Base-by-base conservation (phyloP, 2,888 invertebrate species). In the Hirtodrosophila histrioides region DNA sequence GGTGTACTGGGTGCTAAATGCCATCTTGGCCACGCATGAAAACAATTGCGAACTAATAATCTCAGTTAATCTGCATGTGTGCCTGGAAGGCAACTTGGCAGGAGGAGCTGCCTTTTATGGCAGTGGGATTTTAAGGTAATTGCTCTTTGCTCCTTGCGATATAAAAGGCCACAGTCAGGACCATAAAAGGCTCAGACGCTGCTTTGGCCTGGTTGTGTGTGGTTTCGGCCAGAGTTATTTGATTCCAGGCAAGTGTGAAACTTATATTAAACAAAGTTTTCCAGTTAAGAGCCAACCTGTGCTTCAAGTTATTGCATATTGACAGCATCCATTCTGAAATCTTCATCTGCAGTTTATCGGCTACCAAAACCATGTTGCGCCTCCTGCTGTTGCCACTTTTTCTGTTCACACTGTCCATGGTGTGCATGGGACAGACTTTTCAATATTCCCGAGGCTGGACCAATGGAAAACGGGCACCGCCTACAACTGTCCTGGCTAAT, bases 381-480 rank as follows among this genome's bases (percentile, higher is more conserved):
- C 71, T 83, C 17, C 17, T 85, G 54, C 37, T 89, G 54, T 50
- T 90, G 54, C 86, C 86, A 2, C 74, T 90, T 37, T 75, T 90
- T 41, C 69, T 90, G 23, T 86, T 88, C 62, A 81, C 87, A 0
- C 62, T 90, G 35, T 88, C 89, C 17, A 90, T 89, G 84, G 86
- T 75, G 0, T 91, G 90, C 70, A 90, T 90, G 89, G 93, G 94
- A 0, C 95, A 96, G 91, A 95, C 95, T 5, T 95, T 95, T 92
- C 95, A 95, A 86, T 96, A 96, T 90, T 95, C 95, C 39, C 92
- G 94, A 0, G 95, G 95, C 4, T 96, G 95, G 95, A 95, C 95
- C 68, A 95, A 95, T 85, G 95, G 95, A 23, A 95, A 95, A 82
- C 91, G 94, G 0, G 74, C 86, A 1, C 58, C 78, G 9, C 29